Base-by-base conservation (phyloP, 2,888 invertebrate species). In the Lucinisca nassula region DNA sequence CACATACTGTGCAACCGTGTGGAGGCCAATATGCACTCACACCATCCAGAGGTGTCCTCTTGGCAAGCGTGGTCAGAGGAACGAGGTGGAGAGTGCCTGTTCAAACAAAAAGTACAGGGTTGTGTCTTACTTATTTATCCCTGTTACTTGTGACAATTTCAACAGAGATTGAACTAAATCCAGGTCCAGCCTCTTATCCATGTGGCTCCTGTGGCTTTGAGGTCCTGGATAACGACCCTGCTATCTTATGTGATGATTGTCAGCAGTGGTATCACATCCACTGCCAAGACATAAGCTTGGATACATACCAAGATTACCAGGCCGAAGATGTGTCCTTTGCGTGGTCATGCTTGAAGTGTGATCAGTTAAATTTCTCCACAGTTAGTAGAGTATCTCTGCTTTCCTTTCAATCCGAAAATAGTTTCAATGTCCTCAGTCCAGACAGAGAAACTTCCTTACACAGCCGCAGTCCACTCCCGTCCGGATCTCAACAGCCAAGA, bases 31-130 rank as follows among this genome's bases (percentile, higher is more conserved):
- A 55, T n/a, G 10, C 61, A 61, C 61, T 61, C 61, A 61, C 61
- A 61, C 61, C 30, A 27, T 61, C 61, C 21, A 27, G 21, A 61
- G 30, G 24, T 61, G 61, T 61, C 6, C 30, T 24, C 30, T 27
- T 61, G 30, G 61, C 24, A 24, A 61, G 61, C 30, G 17, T 61
- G 61, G 61, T 61, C 24, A 61, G 30, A 61, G 27, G 17, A 10
- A 61, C 61, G 30, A 61, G 61, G 61, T 61, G 61, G 61, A 24
- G 61, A 61, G 61, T 61, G 24, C 61, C 61, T 61, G 61, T 61
- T 61, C 24, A 61, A 61, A 61, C 61, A 6, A 61, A n/a, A n/a
- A n/a, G n/a, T n/a, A n/a, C n/a, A n/a, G n/a, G n/a, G n/a, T n/a
- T n/a, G n/a, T n/a, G n/a, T n/a, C n/a, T n/a, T n/a, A n/a, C n/a